phyloP scores from a whole-genome alignment of 2,113 vertebrate genomes.

The Motacilla alba region DNA sequence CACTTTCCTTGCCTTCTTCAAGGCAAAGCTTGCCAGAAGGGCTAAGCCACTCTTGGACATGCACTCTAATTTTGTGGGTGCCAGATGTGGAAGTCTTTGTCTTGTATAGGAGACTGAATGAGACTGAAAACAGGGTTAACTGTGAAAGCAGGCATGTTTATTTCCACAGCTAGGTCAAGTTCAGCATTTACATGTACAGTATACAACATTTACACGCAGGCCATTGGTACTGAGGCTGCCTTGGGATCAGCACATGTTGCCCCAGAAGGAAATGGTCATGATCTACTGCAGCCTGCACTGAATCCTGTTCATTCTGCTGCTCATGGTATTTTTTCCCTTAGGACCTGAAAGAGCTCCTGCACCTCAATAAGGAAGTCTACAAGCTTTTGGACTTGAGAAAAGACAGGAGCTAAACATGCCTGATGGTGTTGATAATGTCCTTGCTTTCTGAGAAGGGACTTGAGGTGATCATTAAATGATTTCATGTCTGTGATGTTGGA shows the following conservation, averaged over 20 bases:
- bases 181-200: neutral
- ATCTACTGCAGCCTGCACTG: neutral
- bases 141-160: neutral
- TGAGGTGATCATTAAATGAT: neutral
- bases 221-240: neutral
- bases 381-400: neutral
- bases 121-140: neutral
- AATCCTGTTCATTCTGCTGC: neutral
- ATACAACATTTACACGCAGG: neutral
- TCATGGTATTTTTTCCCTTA: neutral
- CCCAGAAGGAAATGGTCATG: accelerated
- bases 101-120: neutral
- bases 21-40: neutral
- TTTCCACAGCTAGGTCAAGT: neutral
- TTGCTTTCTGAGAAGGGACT: neutral
- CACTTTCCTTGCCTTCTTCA: neutral
- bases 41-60: neutral
- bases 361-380: neutral
- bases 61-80: neutral
- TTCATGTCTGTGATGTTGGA: neutral
- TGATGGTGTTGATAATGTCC: neutral
- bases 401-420: neutral
- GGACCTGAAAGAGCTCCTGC: neutral
- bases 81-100: too few species aligned
- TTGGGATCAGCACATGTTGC: neutral